These are phyloP conservation scores for Odontamblyopus lacepedii DNA, from an alignment of 2,797 vertebrate genomes.

Conservation along the genomic window DNA sequence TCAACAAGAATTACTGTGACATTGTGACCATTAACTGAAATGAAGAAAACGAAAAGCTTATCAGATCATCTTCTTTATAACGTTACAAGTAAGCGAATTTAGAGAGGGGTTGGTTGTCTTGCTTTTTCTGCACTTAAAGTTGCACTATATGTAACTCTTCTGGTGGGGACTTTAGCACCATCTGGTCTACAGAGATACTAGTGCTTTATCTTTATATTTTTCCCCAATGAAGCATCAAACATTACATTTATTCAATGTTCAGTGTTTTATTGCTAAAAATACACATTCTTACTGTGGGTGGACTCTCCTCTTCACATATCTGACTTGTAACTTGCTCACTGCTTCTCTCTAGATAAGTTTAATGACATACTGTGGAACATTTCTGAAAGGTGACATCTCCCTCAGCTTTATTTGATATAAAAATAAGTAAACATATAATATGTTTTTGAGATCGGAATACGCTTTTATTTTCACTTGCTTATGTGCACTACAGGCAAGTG, in stretches of 20 bases:
- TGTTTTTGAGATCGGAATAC: background rate
- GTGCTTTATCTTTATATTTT: background rate
- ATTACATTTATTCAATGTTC: background rate
- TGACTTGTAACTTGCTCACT: background rate
- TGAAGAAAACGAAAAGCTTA: background rate
- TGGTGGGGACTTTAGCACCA: too few relatives aligned
- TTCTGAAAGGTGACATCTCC: conserved; percentile 1
- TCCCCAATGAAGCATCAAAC: background rate
- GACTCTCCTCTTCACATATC: background rate
- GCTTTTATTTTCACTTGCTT: conserved; percentile 23
- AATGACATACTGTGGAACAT: background rate
- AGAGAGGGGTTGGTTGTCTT: too few relatives aligned
- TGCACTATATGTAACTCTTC: too few relatives aligned
- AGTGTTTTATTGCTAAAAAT: background rate
- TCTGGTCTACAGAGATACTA: too few relatives aligned
- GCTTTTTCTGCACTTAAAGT: too few relatives aligned
- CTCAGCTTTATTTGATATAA: background rate
- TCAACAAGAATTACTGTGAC: conserved; percentile 16
- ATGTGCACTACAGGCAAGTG: conserved; percentile 7
- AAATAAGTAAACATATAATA: background rate
- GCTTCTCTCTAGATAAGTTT: background rate
- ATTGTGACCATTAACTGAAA: background rate
- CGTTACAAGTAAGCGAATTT: too few relatives aligned
- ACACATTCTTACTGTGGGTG: background rate
- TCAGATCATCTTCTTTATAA: background rate